Base-by-base conservation (phyloP, 92 coral and sea anemone genomes). In the Actinostola sp. region DNA sequence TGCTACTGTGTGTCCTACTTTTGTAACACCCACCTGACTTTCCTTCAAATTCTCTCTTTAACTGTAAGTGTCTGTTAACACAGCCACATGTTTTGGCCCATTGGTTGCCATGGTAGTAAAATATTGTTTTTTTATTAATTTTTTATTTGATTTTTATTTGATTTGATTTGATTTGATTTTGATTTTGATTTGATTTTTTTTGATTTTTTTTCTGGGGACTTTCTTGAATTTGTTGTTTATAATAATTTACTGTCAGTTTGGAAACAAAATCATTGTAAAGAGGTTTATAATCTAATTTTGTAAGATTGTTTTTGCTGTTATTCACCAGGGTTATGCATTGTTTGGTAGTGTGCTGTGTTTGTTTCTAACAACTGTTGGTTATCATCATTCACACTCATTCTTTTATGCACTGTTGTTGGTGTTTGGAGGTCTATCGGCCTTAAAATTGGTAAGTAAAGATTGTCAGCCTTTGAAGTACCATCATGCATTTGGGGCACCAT, bases 381-480 rank as follows among this genome's bases (percentile, higher is more conserved):
- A 91, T 45, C 98, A 94, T 46, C 94, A 94, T 62, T 88, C 98
- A 19, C 98, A 94, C 49, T 85, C 97, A 8, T 91, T 84, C 71
- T 94, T 94, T 52, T 91, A 94, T 85, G 91, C 85, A 49, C 67
- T 94, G 72, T 91, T 97, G 98, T 61, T 94, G 76, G 64, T 94
- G 27, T 94, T 94, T 88, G 98, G 98, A 34, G 98, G 98, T 53
- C 82, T 94, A 23, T 89, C 98, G 43, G 93, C 98, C 17, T 71
- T 90, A 52, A 94, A 84, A 77, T 70, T 94, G 97, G 98, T 94
- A 68, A 61, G 95, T 61, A n/a, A 16, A 23, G 14, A 3, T n/a
- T n/a, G n/a, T n/a, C n/a, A n/a, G n/a, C n/a, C n/a, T n/a, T n/a
- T n/a, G n/a, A n/a, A n/a, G n/a, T n/a, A n/a, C n/a, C n/a, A n/a